Percentiles rank a stretch among this genome's conserved stretches.
Conservation (phyloP, 2,797 vertebrate genomes). For the Falco peregrinus region DNA sequence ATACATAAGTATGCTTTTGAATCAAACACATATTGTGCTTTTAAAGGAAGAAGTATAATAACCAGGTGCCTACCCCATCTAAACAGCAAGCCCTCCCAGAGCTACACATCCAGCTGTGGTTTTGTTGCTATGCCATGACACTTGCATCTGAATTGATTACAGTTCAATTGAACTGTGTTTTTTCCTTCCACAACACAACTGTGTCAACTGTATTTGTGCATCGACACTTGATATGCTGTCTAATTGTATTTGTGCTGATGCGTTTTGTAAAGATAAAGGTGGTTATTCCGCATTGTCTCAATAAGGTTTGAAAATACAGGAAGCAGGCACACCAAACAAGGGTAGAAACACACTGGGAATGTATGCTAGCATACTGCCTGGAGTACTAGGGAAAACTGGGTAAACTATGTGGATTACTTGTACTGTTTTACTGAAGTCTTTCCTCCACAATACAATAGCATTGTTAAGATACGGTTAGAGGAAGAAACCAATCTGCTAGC, state of each 20-base stretch:
- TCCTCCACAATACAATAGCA: not conserved
- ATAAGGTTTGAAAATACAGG: not conserved
- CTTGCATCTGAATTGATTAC: not conserved
- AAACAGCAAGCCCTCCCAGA: not conserved
- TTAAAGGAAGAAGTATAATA: not conserved
- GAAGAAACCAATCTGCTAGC: not conserved
- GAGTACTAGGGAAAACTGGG: not conserved
- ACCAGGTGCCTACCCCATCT: not conserved
- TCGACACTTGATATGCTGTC: conserved; percentile 1
- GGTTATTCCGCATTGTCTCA: not conserved
- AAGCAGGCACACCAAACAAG: not conserved
- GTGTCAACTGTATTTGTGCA: conserved; percentile 23
- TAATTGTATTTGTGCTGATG: not conserved
- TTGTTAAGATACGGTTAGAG: not conserved
- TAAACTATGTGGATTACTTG: not conserved
- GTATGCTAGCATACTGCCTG: not conserved
- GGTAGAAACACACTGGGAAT: not conserved
- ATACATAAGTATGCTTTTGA: not conserved
- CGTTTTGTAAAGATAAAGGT: not conserved
- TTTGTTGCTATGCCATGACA: not conserved
- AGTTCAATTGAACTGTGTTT: conserved; percentile 4
- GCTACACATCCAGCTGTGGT: conserved; percentile 4
- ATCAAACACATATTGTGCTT: not conserved
- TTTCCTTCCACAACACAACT: conserved; percentile 28
- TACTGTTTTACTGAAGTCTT: not conserved